These are phyloP conservation scores for Benitochromis conjunctus DNA, from an alignment of 2,113 vertebrate species.

Conservation along the genomic window DNA sequence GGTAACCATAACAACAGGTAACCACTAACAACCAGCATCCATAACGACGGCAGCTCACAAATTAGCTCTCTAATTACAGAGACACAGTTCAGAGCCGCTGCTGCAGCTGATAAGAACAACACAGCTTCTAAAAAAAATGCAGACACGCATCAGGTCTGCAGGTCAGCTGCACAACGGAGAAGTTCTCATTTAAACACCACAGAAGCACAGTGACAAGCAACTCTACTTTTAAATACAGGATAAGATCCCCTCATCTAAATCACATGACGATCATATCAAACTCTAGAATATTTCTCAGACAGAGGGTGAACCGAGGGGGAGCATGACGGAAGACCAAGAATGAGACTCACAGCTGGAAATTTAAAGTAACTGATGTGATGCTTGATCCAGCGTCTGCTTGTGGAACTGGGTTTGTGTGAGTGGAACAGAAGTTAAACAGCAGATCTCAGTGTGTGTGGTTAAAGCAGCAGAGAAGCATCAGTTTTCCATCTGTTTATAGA, in stretches of 20 bases:
- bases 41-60: slow-evolving; percentile 46
- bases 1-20: slow-evolving; percentile 81
- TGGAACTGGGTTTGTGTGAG: background rate
- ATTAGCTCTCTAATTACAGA: slow-evolving; percentile 69
- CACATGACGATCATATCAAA: background rate
- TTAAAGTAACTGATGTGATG: background rate
- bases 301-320: background rate
- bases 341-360: background rate
- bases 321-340: background rate
- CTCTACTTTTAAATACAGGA: background rate
- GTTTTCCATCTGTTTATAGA: background rate
- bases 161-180: background rate
- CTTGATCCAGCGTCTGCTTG: background rate
- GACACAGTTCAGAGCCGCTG: slow-evolving; percentile 46
- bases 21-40: slow-evolving; percentile 71
- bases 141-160: background rate
- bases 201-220: background rate
- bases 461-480: background rate
- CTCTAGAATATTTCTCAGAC: background rate
- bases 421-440: background rate
- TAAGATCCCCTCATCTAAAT: background rate
- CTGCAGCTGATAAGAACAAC: slow-evolving; percentile 35
- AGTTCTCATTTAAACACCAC: background rate
- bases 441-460: background rate
- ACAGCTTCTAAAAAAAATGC: background rate